phyloP scores from a whole-genome alignment of 2,797 vertebrate genomes.

The Enteromius afrohamiltoni region DNA sequence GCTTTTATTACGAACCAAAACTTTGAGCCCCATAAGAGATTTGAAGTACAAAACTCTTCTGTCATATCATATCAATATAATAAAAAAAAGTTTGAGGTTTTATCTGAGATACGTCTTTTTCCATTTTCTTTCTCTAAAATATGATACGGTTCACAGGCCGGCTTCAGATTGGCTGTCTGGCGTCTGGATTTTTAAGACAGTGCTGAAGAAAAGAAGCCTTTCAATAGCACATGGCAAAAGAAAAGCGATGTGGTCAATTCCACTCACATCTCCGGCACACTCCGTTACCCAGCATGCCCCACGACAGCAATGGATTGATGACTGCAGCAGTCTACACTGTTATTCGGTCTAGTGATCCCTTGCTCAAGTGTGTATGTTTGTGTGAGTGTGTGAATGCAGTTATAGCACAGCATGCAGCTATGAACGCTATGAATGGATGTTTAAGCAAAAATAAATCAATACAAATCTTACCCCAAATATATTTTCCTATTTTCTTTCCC shows the following conservation, averaged over 20 bases:
- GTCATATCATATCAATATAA: conserved; percentile 7
- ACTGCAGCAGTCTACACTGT: conserved; percentile 28
- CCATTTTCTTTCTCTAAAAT: neutral
- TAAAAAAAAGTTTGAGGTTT: neutral
- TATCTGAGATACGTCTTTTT: conserved; percentile 1
- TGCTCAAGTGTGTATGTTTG: neutral
- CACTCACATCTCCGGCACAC: conserved; percentile 5
- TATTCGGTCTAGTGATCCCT: conserved; percentile 6
- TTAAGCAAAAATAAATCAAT: neutral
- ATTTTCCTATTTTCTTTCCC: neutral
- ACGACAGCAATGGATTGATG: conserved; percentile 29
- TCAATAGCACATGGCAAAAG: conserved; percentile 12
- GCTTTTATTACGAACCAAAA: conserved; percentile 20
- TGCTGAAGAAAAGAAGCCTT: conserved; percentile 8
- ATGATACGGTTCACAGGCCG: neutral
- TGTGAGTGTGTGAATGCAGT: neutral
- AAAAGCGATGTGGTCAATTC: conserved; percentile 1
- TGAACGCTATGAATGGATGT: too few relatives aligned
- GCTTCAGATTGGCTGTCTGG: conserved; percentile 8
- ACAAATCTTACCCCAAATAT: neutral
- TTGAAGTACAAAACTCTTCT: neutral
- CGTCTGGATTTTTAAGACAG: conserved; percentile 13
- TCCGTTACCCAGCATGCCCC: conserved; percentile 5
- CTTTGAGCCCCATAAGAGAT: neutral
- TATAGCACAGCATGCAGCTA: neutral